Evolutionary conservation across 2,888 invertebrate genomes (phyloP), one percentile per base, ranked within the genome.

Genomic region (Mythimna impura): DNA sequence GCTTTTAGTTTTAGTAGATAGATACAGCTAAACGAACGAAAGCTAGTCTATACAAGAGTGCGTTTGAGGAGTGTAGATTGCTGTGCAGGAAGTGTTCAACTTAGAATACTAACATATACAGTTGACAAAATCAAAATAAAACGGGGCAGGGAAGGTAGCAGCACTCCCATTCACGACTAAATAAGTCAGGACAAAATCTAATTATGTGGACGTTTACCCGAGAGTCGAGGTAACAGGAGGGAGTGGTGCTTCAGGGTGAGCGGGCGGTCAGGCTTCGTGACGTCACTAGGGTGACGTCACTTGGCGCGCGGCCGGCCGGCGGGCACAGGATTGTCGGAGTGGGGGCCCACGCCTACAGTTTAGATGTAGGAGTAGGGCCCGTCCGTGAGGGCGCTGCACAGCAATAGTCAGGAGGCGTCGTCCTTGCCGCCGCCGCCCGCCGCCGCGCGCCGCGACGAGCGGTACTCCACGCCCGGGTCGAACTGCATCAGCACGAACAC

Each of bases 401-500:
- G 98, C 98, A 99, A 98, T 97, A 99, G 99, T 99, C 99, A 99
- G 98, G 99, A 99, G 96, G 98, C 98, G 97, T 99, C 99, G 96
- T 99, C 99, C 95, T 99, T 99, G 95, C 95, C 96, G 83, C 90
- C 91, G 87, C 90, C 86, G 82, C 92, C 93, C 78, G 93, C 88
- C 72, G 92, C 92, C 58, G 94, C 96, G 89, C 97, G 97, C 91
- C 98, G 97, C 91, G 97, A 97, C 92, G 99, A 98, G 92, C 99
- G 99, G 97, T 99, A 99, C 96, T 99, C 99, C 93, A 99, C 97
- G 93, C 99, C 99, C 78, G 99, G 99, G 97, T 99, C 99, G 96
- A 99, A 99, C 97, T 99, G 99, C 98, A 99, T 99, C 94, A 99
- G 97, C 91, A 99, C 99, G 97, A 99, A 99, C 92, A 99, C 99